Base-by-base conservation (phyloP, 2,888 invertebrate species). In the Cheilosia scutellata region DNA sequence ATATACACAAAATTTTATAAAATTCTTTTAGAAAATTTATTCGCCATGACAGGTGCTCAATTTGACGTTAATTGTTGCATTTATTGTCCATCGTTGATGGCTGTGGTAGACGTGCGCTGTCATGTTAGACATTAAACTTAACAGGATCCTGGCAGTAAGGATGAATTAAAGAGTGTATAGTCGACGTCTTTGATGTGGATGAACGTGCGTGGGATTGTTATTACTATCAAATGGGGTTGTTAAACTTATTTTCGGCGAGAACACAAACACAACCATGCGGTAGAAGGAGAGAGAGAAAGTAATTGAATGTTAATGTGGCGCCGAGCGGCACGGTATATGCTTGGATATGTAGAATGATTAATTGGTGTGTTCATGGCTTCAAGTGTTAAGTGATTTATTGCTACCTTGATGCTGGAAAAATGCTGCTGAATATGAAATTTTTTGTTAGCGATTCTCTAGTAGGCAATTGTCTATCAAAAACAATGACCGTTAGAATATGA, bases 61-160 rank as follows among this genome's bases (percentile, higher is more conserved):
- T 71, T 71, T 79, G 84, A 79, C 75, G 55, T 76, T 84, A 79
- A 79, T 79, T 79, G 79, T 42, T 79, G 79, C 65, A 60, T 75
- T 84, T 71, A 84, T 75, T 60, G 57, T 63, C 33, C 20, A 65
- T 1, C 55, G 20, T 11, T 68, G 68, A 72, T 66, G 84, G 60
- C 70, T 71, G 16, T 37, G 37, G 49, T 33, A 20, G 70, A 82
- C 58, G 58, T 65, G 65, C 42, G 47, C 65, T 63, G 57, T 82
- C 53, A 70, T 82, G 70, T 70, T 82, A 70, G 82, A 75, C 58
- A 60, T 20, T 47, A 27, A 63, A 63, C 20, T 33, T 65, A 29
- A 57, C 74, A 78, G 68, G 74, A 78, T 76, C 70, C 47, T 27
- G 51, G 20, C 49, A n/a, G 51, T 29, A 71, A 72, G 77, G 77